These are phyloP conservation scores for Hepsetus odoe DNA, from an alignment of 2,113 vertebrate genomes.

Conservation along the genomic window DNA sequence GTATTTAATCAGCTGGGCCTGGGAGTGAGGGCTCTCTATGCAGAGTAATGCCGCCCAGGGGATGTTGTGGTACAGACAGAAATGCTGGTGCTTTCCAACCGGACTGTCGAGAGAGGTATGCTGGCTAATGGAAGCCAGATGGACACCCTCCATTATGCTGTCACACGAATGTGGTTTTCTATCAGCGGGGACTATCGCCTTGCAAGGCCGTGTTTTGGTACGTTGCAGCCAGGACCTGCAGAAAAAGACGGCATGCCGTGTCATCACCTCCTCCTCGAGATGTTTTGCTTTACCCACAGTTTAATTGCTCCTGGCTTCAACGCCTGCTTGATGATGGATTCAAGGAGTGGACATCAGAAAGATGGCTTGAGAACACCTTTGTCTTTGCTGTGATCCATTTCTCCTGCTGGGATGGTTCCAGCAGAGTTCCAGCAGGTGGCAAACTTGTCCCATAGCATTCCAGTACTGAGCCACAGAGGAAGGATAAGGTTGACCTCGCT, in stretches of 20 bases:
- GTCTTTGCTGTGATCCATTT: background rate
- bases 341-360: background rate
- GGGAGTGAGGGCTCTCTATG: conserved; percentile 39
- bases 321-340: background rate
- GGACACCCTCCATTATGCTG: conserved; percentile 37
- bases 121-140: conserved; percentile 59
- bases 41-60: conserved; percentile 51
- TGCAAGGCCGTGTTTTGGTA: conserved; percentile 27
- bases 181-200: conserved; percentile 38
- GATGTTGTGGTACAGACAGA: conserved; percentile 47
- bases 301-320: conserved; percentile 9
- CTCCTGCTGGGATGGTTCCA: conserved; percentile 30
- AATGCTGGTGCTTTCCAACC: conserved; percentile 45
- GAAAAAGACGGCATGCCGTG: conserved; percentile 3
- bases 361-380: background rate
- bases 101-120: conserved; percentile 54
- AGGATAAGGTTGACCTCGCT: background rate
- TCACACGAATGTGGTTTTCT: conserved; percentile 46
- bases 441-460: conserved; percentile 59
- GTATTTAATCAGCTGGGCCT: conserved; percentile 62
- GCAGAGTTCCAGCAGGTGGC: conserved; percentile 72
- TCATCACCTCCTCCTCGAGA: conserved; percentile 7
- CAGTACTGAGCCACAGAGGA: conserved; percentile 25
- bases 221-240: conserved; percentile 8
- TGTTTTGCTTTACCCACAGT: background rate